phyloP scores from a whole-genome alignment of 2,113 vertebrate genomes.

The Pelecanus crispus region DNA sequence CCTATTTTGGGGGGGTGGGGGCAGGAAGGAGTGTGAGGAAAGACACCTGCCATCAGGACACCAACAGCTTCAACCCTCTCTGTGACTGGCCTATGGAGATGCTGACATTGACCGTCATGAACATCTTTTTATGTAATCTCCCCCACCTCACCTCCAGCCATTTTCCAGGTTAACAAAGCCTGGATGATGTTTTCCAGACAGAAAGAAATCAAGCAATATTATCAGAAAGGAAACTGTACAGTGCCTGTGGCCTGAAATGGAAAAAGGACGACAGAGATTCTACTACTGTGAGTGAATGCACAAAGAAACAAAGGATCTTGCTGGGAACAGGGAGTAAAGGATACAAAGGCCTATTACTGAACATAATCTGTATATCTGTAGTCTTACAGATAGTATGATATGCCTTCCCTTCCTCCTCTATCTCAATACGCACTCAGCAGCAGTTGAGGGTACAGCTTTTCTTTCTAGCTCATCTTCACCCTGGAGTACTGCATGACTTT shows the following conservation, averaged over 20 bases:
- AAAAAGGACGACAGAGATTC: background rate
- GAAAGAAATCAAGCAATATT: background rate
- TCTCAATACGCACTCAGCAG: background rate
- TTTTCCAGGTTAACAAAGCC: background rate
- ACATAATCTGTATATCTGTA: background rate
- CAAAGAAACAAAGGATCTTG: background rate
- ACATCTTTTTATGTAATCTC: background rate
- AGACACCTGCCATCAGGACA: background rate
- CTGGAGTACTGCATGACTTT: background rate
- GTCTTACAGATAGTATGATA: background rate
- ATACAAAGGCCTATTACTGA: background rate
- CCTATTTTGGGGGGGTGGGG: no score
- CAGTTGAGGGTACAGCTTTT: background rate
- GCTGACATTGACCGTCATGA: background rate
- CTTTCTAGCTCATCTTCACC: background rate
- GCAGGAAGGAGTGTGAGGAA: accelerated
- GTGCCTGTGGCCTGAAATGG: background rate
- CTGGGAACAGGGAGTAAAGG: background rate
- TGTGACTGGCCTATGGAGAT: background rate
- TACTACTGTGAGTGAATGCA: background rate
- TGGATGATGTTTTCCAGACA: background rate
- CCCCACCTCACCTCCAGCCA: background rate
- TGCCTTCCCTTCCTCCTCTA: background rate
- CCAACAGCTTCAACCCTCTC: background rate
- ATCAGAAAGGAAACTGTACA: background rate